These are phyloP conservation scores for Caenorhabditis sp. DNA, from an alignment of 2,888 invertebrate species.

Conservation along the genomic window DNA sequence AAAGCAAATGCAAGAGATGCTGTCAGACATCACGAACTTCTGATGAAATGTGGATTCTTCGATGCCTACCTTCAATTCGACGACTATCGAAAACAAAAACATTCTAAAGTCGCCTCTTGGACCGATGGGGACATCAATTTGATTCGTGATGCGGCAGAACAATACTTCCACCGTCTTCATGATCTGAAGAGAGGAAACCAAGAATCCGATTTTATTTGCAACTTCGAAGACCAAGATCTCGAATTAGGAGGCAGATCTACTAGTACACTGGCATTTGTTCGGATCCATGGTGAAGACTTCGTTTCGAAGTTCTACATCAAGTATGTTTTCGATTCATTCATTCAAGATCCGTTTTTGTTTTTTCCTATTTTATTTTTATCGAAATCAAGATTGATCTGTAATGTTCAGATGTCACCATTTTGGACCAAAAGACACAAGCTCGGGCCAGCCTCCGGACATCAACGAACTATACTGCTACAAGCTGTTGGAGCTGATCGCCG, in stretches of 20 bases:
- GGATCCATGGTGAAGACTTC: slow-evolving; percentile 20
- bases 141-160: slow-evolving; percentile 16
- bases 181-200: slow-evolving; percentile 28
- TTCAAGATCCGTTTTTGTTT: neutral
- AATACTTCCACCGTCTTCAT: slow-evolving; percentile 18
- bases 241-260: slow-evolving; percentile 22
- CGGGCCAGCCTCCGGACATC: slow-evolving; percentile 26
- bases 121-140: slow-evolving; percentile 14
- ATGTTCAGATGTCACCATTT: slow-evolving; percentile 35
- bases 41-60: slow-evolving; percentile 27
- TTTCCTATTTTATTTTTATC: slow-evolving; percentile 7
- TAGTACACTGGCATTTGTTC: slow-evolving; percentile 21
- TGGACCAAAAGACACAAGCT: slow-evolving; percentile 5
- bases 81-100: slow-evolving; percentile 18
- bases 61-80: slow-evolving; percentile 18
- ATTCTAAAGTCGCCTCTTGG: slow-evolving; percentile 19
- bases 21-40: slow-evolving; percentile 12
- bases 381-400: slow-evolving; percentile 3
- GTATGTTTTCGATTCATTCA: slow-evolving; percentile 11
- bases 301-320: slow-evolving; percentile 30
- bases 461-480: slow-evolving; percentile 26
- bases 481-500: slow-evolving; percentile 16
- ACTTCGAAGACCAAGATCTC: slow-evolving; percentile 19
- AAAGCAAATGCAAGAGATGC: slow-evolving; percentile 26
- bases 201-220: slow-evolving; percentile 28